Evolutionary conservation across 2,888 invertebrate genomes (phyloP), one percentile per base, ranked within the genome.

Genomic region (Melieria omissa): DNA sequence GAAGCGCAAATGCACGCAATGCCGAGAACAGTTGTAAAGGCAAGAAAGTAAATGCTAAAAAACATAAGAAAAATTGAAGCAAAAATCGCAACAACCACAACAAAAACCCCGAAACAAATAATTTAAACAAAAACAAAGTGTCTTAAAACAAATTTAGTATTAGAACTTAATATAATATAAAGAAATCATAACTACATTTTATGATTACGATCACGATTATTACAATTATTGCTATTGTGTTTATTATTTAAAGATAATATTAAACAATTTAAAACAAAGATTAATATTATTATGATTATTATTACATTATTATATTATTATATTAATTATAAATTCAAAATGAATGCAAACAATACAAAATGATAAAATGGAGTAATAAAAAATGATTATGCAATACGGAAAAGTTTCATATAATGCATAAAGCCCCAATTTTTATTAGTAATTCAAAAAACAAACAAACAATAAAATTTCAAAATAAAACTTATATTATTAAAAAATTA

Each of bases 91-190:
- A 75, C 58, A 67, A 74, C 76, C 75, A 81, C 80, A 79, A 75
- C 73, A 75, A 76, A 77, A 66, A 65, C 65, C 58, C 70, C 65
- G 69, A 74, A 69, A 72, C 64, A 73, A 70, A 75, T 65, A 74
- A 75, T 65, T 73, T 72, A 76, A 74, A 77, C 73, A 78, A 82
- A 82, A 84, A 83, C 83, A 83, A 84, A 84, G 84, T 84, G 84
- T 84, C 84, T 84, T 84, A 84, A 84, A 84, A 81, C 73, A 78
- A 79, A 74, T 80, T 79, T 84, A 84, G 84, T 81, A 82, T 84
- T 84, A 84, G 83, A 80, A 45, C 42, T 61, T 69, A 69, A 57
- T 52, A 69, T 52, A 16, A 60, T 49, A 16, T 60, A 55, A 55
- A 46, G 12, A 65, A 55, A 64, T 63, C 44, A 65, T 55, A 65